Conservation (phyloP, 2,113 vertebrate species). For the Telmatochromis brichardi region DNA sequence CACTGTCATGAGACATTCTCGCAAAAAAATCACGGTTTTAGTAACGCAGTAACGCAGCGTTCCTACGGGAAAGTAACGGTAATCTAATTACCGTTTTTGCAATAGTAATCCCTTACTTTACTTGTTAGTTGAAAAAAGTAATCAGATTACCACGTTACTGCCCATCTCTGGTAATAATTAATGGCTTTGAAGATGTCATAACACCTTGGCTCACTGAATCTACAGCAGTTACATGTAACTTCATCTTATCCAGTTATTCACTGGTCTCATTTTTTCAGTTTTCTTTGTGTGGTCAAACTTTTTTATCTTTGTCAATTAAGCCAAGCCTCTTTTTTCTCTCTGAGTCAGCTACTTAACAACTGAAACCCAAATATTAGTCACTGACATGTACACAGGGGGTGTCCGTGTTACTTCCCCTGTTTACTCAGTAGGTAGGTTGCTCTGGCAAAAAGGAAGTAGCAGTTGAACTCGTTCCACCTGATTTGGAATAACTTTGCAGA, state of each 20-base stretch:
- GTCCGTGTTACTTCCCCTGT: neutral
- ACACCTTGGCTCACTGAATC: neutral
- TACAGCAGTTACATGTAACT: neutral
- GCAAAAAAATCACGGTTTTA: too few species aligned
- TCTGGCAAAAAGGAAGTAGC: neutral
- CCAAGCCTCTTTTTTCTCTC: constrained; percentile 5
- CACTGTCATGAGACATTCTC: too few species aligned
- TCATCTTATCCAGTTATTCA: neutral
- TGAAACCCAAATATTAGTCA: constrained; percentile 40
- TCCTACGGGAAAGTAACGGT: too few species aligned
- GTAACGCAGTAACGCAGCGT: too few species aligned
- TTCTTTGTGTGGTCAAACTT: neutral
- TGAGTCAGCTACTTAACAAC: neutral
- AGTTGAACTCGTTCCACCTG: constrained; percentile 32
- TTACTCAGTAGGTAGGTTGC: neutral
- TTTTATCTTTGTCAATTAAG: neutral
- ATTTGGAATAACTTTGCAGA: neutral
- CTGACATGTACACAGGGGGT: neutral
- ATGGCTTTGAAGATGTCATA: neutral
- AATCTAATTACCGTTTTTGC: too few species aligned
- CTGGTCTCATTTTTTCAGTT: neutral
- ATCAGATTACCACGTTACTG: too few species aligned
- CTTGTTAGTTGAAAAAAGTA: too few species aligned
- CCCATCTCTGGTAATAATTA: neutral
- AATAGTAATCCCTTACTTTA: too few species aligned